Percentiles rank a stretch among this genome's conserved stretches.
These are phyloP conservation scores for Misgurnus mizolepis DNA, from an alignment of 2,113 vertebrate genomes.

Conservation along the genomic window DNA sequence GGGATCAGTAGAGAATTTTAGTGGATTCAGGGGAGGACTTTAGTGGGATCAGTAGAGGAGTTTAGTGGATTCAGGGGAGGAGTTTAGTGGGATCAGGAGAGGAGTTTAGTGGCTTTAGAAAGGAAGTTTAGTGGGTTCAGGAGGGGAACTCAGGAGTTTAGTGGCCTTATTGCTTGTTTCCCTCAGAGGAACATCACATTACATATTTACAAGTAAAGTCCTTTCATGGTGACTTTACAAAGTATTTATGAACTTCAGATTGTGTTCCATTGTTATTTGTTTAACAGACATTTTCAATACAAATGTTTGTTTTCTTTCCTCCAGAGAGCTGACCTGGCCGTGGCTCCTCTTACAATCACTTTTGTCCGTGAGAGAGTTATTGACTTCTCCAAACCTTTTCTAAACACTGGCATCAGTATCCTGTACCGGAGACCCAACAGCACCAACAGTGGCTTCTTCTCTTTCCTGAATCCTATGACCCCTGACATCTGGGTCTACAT, in stretches of 20 bases:
- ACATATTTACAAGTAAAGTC: no score
- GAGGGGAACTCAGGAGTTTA: no score
- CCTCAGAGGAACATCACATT: no score
- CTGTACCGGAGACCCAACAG: conserved; percentile 93
- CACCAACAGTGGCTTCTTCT: conserved; percentile 97
- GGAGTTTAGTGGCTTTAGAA: no score
- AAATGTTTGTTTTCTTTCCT: background rate
- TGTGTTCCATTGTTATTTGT: background rate
- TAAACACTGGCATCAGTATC: conserved; percentile 98
- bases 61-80: no score
- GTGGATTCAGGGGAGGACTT: no score
- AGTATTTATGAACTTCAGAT: background rate
- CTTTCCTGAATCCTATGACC: conserved; percentile 96
- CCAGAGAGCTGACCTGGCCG: conserved; percentile 94
- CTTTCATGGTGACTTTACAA: no score
- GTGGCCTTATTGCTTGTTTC: no score
- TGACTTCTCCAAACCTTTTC: conserved; percentile 97
- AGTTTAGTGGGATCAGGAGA: background rate
- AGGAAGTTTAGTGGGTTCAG: no score
- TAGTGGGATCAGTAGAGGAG: no score
- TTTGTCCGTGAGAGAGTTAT: conserved; percentile 93
- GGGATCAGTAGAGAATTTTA: no score
- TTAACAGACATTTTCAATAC: background rate
- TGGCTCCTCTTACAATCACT: conserved; percentile 96
- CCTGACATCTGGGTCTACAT: conserved; percentile 99